Conservation (phyloP, 2,797 vertebrate species). For the Trichosurus vulpecula region DNA sequence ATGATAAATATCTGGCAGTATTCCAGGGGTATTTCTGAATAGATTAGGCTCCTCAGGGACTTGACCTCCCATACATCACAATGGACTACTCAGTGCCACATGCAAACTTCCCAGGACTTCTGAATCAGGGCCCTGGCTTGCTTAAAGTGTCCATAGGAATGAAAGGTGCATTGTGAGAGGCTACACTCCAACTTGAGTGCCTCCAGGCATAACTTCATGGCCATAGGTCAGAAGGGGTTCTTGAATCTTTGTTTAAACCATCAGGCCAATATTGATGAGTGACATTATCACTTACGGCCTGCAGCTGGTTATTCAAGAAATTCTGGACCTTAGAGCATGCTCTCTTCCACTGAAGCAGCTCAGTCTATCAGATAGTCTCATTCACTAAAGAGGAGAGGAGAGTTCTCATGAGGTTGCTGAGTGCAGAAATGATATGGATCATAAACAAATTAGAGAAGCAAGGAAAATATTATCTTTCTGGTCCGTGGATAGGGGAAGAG, state of each 20-base stretch:
- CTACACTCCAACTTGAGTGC: background rate
- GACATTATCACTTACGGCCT: background rate
- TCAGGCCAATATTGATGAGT: background rate
- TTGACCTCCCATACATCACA: background rate
- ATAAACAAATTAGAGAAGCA: background rate
- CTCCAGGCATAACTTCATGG: background rate
- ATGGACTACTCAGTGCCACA: background rate
- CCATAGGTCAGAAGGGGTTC: background rate
- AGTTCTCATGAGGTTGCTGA: background rate
- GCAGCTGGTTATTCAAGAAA: background rate
- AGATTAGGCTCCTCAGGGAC: background rate
- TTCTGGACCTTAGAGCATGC: background rate
- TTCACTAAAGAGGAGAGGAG: background rate
- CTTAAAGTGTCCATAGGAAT: background rate
- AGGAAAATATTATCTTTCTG: background rate
- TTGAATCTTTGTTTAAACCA: background rate
- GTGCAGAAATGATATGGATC: background rate
- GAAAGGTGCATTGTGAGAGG: background rate
- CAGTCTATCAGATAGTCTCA: too few species aligned
- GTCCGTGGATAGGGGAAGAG: background rate
- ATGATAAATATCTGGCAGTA: background rate
- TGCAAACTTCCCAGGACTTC: background rate
- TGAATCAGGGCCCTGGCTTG: background rate
- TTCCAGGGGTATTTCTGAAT: background rate
- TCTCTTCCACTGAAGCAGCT: background rate